phyloP scores from a whole-genome alignment of 2,113 vertebrate species.

The Sclerurus mexicanus region DNA sequence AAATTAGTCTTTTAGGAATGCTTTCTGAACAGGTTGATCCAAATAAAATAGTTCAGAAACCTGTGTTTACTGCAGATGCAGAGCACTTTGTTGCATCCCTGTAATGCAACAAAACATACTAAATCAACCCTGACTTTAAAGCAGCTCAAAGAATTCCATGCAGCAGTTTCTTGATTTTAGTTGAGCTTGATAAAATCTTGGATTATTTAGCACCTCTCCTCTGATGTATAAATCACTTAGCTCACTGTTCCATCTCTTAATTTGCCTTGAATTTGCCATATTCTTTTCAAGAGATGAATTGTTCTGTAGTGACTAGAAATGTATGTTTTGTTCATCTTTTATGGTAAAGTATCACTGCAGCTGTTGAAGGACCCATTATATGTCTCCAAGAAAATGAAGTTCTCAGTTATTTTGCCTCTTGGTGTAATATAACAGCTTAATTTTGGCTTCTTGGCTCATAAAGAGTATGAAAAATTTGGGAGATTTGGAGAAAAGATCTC shows the following conservation, averaged over 20 bases:
- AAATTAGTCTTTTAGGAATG: not conserved
- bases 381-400: not conserved
- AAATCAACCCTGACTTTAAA: not conserved
- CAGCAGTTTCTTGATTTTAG: not conserved
- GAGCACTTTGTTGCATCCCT: not conserved
- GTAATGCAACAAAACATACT: not conserved
- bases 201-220: not conserved
- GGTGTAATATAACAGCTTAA: not conserved
- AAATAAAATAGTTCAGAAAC: not conserved
- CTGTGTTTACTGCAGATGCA: not conserved
- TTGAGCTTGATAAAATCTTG: not conserved
- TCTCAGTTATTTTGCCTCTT: not conserved
- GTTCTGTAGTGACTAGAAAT: not conserved
- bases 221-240: not conserved
- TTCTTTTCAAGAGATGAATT: not conserved
- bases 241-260: not conserved
- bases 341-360: not conserved
- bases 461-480: not conserved
- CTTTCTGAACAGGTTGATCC: not conserved
- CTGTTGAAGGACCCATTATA: not conserved
- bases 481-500: not conserved
- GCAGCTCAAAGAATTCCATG: not conserved
- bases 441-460: not conserved
- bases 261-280: not conserved
- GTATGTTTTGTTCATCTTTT: not conserved